Evolutionary conservation across 53 echinoderm and acorn worm genomes (phyloP).

Genomic region (Crossaster papposus): DNA sequence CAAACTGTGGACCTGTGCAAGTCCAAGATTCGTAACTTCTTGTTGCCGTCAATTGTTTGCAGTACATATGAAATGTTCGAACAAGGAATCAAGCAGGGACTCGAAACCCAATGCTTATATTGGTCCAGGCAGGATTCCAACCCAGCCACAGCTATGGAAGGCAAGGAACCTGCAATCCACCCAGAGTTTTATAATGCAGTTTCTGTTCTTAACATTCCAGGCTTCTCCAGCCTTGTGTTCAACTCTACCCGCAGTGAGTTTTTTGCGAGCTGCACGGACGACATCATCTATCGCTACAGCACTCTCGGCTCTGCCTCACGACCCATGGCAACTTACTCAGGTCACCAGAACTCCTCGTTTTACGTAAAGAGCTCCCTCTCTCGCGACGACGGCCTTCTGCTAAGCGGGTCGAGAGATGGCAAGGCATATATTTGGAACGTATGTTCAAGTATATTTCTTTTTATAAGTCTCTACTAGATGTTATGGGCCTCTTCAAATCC

Average conservation of each 20-base stretch:
- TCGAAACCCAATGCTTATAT: too few relatives aligned
- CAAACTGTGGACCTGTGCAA: too few relatives aligned
- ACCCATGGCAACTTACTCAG: slow-evolving; percentile 74
- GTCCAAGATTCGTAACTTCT: too few relatives aligned
- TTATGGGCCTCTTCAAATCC: too few relatives aligned
- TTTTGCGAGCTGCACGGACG: slow-evolving; percentile 95
- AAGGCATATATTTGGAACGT: slow-evolving; percentile 97
- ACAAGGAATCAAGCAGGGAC: too few relatives aligned
- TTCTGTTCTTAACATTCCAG: slow-evolving; percentile 13
- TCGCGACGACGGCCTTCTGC: slow-evolving; percentile 74
- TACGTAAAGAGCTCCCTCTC: slow-evolving; percentile 91
- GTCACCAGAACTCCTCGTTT: slow-evolving; percentile 89
- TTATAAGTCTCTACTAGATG: neutral
- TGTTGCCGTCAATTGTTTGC: too few relatives aligned
- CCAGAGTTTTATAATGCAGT: neutral
- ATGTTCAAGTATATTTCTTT: neutral
- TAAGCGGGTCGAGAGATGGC: slow-evolving; percentile 90
- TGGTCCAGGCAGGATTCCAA: too few relatives aligned
- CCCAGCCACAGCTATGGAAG: too few relatives aligned
- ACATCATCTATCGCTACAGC: slow-evolving; percentile 86
- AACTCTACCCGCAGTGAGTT: slow-evolving; percentile 77
- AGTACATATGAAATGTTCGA: too few relatives aligned
- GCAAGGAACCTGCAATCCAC: neutral
- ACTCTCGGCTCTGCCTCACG: slow-evolving; percentile 61
- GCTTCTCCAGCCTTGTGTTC: slow-evolving; percentile 83